phyloP scores from a whole-genome alignment of 2,888 invertebrate species.

The Conomelus anceps region DNA sequence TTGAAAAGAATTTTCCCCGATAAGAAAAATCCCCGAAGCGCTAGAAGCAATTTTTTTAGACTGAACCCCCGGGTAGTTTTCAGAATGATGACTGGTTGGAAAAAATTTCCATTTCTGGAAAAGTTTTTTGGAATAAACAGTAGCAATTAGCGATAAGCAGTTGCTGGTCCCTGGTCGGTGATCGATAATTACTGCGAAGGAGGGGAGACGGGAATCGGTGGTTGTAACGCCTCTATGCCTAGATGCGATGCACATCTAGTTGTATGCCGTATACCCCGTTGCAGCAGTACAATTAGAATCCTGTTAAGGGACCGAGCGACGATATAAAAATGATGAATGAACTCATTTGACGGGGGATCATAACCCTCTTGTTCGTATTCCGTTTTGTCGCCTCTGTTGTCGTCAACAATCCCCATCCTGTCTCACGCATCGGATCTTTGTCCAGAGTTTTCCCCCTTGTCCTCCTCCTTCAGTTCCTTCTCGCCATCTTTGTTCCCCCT shows the following conservation, averaged over 20 bases:
- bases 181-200: neutral
- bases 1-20: neutral
- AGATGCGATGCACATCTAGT: neutral
- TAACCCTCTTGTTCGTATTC: neutral
- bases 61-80: neutral
- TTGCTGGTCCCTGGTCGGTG: neutral
- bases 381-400: neutral
- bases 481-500: neutral
- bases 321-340: neutral
- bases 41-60: too few relatives aligned
- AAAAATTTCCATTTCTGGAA: neutral
- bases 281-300: neutral
- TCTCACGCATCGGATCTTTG: neutral
- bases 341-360: neutral
- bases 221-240: neutral
- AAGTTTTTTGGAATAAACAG: neutral
- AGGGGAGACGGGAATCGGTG: too few relatives aligned
- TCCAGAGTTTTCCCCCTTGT: neutral
- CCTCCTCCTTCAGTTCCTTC: neutral
- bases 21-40: neutral
- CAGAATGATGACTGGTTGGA: neutral
- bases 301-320: neutral
- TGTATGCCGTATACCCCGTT: neutral
- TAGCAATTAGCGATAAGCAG: neutral
- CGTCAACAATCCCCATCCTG: neutral